Evolutionary conservation across 1,140 invertebrate species (phyloP).

Genomic region (Procambarus virginalis): DNA sequence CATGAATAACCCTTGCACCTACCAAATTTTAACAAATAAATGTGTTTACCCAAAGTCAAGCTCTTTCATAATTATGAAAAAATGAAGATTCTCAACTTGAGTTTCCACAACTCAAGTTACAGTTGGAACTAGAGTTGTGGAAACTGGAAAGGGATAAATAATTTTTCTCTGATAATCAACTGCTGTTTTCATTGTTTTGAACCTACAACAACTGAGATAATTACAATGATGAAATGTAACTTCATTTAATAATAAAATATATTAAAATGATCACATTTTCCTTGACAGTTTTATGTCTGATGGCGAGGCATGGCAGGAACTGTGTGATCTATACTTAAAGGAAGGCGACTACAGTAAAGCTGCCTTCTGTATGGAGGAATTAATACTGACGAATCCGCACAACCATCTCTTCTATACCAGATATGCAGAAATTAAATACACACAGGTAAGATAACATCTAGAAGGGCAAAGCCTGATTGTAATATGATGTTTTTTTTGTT

Average conservation of each 20-base stretch:
- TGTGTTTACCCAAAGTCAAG: too few species aligned
- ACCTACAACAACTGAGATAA: too few species aligned
- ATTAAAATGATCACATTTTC: conserved; percentile 86
- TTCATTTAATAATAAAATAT: conserved; percentile 79
- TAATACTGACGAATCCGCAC: conserved; percentile 96
- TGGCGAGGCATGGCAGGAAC: conserved; percentile 98
- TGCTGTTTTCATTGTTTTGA: too few species aligned
- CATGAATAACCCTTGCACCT: too few species aligned
- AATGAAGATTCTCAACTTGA: too few species aligned
- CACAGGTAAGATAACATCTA: conserved; percentile 79
- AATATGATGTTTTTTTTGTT: background rate
- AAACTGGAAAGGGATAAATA: too few species aligned
- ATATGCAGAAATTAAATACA: conserved; percentile 94
- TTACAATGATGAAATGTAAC: too few species aligned
- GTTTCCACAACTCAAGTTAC: too few species aligned
- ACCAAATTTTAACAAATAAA: too few species aligned
- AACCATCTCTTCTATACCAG: conserved; percentile 94
- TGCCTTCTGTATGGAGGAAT: conserved; percentile 97
- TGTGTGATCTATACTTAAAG: conserved; percentile 92
- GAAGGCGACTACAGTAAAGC: conserved; percentile 94
- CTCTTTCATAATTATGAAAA: too few species aligned
- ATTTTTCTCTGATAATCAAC: too few species aligned
- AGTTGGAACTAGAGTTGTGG: too few species aligned
- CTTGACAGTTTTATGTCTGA: conserved; percentile 94
- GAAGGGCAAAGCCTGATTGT: background rate